A percentile compares a stretch with the other conserved stretches of the same genome.
Conservation (phyloP, 2,797 vertebrate species). For the Gallirallus australis region DNA sequence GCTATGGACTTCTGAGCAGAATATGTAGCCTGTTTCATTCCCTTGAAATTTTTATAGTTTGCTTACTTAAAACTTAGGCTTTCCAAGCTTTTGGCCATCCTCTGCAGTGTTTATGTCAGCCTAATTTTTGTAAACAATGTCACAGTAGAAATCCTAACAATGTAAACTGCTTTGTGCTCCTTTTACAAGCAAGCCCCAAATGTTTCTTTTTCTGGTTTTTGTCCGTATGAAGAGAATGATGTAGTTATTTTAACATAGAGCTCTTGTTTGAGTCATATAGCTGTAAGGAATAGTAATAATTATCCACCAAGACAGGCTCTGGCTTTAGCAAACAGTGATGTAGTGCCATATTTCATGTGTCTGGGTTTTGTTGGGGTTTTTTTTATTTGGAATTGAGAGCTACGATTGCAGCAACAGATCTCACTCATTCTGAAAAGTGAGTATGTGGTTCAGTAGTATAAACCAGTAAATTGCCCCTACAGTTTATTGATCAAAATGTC, state of each 20-base stretch:
- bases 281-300: background rate
- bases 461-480: slow-evolving; percentile 51
- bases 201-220: background rate
- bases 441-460: slow-evolving; percentile 17
- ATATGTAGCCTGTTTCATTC: background rate
- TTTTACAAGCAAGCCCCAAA: background rate
- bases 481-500: slow-evolving; percentile 68
- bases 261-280: background rate
- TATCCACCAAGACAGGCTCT: background rate
- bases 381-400: background rate
- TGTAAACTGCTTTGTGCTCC: background rate
- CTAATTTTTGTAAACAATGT: background rate
- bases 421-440: slow-evolving; percentile 49
- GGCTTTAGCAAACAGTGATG: background rate
- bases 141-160: background rate
- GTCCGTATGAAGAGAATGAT: fast-evolving
- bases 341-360: background rate
- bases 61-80: fast-evolving
- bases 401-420: background rate
- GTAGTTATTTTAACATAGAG: background rate
- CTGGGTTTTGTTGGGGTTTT: background rate
- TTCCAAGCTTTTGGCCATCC: background rate
- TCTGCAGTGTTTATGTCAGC: background rate
- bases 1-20: background rate
- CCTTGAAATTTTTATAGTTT: background rate